Evolutionary conservation across 2,888 invertebrate genomes (phyloP).

Genomic region (Deilephila elpenor): DNA sequence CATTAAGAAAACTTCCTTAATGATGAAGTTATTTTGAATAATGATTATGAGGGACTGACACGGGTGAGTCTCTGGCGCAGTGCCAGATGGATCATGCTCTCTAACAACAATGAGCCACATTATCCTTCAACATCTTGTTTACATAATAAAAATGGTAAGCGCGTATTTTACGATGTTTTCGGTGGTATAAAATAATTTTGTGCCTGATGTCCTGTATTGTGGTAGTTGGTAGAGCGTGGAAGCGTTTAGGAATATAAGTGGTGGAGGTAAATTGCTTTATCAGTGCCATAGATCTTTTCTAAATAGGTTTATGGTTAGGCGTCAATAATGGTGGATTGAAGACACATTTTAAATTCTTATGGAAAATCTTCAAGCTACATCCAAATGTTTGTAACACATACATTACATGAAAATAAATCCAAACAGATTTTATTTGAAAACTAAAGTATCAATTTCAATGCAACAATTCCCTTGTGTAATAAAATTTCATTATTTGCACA

Average conservation of each 20-base stretch:
- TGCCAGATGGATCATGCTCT: conserved; percentile 11
- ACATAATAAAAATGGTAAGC: neutral
- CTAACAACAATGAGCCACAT: conserved; percentile 14
- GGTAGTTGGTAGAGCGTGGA: neutral
- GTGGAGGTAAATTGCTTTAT: too few species aligned
- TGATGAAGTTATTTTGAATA: conserved; percentile 20
- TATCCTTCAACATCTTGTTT: conserved; percentile 28
- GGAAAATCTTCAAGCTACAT: too few species aligned
- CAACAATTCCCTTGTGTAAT: too few species aligned
- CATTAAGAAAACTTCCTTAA: neutral
- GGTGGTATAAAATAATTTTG: neutral
- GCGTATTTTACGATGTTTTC: neutral
- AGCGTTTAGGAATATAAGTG: neutral
- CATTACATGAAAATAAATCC: too few species aligned
- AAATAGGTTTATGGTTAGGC: too few species aligned
- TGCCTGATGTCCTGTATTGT: neutral
- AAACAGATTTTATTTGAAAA: too few species aligned
- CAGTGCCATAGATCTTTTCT: too few species aligned
- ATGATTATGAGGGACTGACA: conserved; percentile 14
- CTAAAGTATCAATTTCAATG: too few species aligned
- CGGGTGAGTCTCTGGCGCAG: neutral
- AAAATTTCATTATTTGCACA: too few species aligned
- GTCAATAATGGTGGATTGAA: too few species aligned
- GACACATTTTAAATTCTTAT: too few species aligned
- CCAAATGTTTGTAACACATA: too few species aligned